Conservation (phyloP, 2,888 invertebrate species). For the Pantelozetes paolii region DNA sequence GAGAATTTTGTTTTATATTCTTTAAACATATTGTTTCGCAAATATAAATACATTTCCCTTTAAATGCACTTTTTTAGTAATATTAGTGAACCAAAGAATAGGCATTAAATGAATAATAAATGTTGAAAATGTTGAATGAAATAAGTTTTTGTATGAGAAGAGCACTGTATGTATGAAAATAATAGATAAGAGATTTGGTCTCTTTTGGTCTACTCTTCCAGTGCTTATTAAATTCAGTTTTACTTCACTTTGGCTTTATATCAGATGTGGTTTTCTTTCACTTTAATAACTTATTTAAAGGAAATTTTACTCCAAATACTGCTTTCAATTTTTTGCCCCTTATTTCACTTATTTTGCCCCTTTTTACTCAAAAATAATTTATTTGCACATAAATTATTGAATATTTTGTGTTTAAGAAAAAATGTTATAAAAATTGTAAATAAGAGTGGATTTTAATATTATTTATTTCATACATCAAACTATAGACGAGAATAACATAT, state of each 20-base stretch:
- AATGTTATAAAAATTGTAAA: constrained; percentile 6
- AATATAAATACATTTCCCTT: constrained; percentile 4
- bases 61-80: not conserved
- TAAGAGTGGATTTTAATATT: not conserved
- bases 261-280: constrained; percentile 29
- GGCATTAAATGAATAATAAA: constrained; percentile 18
- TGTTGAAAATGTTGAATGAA: constrained; percentile 1
- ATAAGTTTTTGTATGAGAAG: not conserved
- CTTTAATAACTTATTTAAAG: constrained; percentile 30
- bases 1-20: not conserved
- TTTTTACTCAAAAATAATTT: constrained; percentile 13
- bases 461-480: constrained; percentile 21
- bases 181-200: constrained; percentile 23
- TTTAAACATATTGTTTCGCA: constrained; percentile 22
- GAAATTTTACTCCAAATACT: constrained; percentile 10
- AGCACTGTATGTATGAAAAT: constrained; percentile 30
- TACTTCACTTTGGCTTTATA: not conserved
- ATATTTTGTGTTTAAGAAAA: not conserved
- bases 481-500: not conserved
- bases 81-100: constrained; percentile 11
- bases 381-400: constrained; percentile 29
- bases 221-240: constrained; percentile 26
- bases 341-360: not conserved
- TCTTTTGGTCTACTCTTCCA: not conserved
- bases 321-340: not conserved